A percentile compares a stretch with the other conserved stretches of the same genome.
phyloP scores from a whole-genome alignment of 1,140 invertebrate species.

The Ceratina calcarata region DNA sequence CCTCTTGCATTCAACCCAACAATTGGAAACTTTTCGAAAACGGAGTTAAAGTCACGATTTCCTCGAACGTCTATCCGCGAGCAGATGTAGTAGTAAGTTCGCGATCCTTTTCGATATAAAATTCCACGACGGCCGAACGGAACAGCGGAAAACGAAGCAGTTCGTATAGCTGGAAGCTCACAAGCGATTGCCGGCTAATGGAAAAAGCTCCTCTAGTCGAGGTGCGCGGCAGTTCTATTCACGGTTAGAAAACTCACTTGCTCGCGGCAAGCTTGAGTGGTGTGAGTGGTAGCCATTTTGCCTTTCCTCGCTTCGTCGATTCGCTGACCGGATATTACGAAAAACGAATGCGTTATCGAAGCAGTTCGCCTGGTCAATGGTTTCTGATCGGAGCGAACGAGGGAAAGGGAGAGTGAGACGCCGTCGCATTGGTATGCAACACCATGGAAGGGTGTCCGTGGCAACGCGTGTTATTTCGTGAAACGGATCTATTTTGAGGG shows the following conservation, averaged over 20 bases:
- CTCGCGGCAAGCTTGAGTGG: background rate
- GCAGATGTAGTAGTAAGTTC: background rate
- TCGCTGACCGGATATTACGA: conserved; percentile 23
- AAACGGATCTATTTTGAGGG: conserved; percentile 78
- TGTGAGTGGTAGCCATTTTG: background rate
- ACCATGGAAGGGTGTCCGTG: conserved; percentile 71
- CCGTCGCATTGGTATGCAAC: conserved; percentile 72
- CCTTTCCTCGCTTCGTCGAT: conserved; percentile 11
- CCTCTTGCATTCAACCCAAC: background rate
- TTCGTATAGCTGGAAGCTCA: background rate
- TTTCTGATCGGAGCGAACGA: conserved; percentile 48
- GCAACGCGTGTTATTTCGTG: conserved; percentile 76
- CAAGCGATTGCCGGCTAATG: conserved; percentile 29
- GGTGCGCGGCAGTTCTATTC: background rate
- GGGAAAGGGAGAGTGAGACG: background rate
- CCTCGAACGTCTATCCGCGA: background rate
- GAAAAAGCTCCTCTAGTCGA: conserved; percentile 1
- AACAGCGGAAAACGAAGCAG: background rate
- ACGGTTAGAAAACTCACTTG: background rate
- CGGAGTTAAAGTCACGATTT: no score
- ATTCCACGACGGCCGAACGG: background rate
- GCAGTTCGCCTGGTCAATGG: conserved; percentile 29
- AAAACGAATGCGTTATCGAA: conserved; percentile 13
- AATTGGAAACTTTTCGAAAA: background rate
- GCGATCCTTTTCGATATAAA: background rate